These are phyloP conservation scores for Pungitius pungitius DNA, from an alignment of 2,113 vertebrate species.

Conservation along the genomic window DNA sequence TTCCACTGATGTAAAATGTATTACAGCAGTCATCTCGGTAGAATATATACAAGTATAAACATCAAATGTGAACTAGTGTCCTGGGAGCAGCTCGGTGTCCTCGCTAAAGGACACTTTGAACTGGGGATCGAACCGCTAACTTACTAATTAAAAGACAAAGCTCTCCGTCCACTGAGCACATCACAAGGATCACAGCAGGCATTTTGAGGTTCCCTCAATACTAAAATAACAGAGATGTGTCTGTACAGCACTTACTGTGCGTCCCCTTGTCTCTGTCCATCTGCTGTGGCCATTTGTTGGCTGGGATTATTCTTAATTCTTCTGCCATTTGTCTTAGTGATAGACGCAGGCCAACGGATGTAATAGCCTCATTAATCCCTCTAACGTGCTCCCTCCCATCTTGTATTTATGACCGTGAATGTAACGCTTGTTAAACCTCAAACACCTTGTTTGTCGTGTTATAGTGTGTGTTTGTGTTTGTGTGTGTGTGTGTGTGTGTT, in stretches of 20 bases:
- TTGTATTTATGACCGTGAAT: slow-evolving; percentile 29
- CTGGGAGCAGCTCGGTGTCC: neutral
- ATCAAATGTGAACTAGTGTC: neutral
- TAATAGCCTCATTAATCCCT: slow-evolving; percentile 38
- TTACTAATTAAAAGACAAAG: neutral
- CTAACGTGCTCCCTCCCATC: slow-evolving; percentile 2
- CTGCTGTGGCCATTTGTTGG: slow-evolving; percentile 32
- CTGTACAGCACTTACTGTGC: slow-evolving; percentile 8
- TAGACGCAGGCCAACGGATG: slow-evolving; percentile 41
- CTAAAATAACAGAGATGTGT: too few species aligned
- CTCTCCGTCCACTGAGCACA: neutral
- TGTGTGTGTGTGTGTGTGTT: neutral
- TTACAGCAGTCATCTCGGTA: neutral
- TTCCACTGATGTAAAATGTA: neutral
- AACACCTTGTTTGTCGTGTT: slow-evolving; percentile 14
- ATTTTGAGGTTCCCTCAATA: too few species aligned
- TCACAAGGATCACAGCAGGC: neutral
- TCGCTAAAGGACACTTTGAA: neutral
- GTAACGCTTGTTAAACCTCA: slow-evolving; percentile 36
- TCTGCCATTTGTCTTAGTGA: slow-evolving; percentile 37
- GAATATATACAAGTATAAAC: neutral
- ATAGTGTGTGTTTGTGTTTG: neutral
- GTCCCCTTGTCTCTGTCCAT: slow-evolving; percentile 28
- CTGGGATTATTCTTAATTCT: slow-evolving; percentile 18
- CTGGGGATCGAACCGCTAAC: neutral